Conservation (phyloP, 2,797 vertebrate species). For the Chaenodraco wilsoni region DNA sequence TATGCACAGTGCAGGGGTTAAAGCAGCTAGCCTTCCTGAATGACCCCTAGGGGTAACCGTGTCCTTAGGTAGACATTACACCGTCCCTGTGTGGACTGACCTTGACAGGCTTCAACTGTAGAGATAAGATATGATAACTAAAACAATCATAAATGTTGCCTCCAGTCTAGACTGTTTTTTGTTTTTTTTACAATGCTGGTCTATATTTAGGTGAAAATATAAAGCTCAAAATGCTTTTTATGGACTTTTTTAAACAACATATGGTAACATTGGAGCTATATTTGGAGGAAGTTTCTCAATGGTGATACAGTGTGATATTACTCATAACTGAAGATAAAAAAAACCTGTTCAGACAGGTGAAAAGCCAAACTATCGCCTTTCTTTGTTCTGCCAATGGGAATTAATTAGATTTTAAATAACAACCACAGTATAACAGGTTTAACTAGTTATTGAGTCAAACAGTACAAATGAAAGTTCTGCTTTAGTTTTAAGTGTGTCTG, state of each 20-base stretch:
- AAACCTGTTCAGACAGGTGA: conserved; percentile 24
- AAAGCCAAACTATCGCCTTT: neutral
- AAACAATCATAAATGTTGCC: neutral
- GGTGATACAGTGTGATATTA: neutral
- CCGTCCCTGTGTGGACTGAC: conserved; percentile 42
- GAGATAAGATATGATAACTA: conserved; percentile 34
- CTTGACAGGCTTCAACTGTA: conserved; percentile 45
- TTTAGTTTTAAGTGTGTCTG: neutral
- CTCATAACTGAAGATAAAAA: neutral
- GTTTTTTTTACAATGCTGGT: neutral
- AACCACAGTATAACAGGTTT: neutral
- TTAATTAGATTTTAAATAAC: neutral
- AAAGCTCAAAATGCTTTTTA: too few species aligned
- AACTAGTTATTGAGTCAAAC: fast-evolving
- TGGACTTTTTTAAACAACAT: neutral
- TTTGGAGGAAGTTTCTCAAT: neutral
- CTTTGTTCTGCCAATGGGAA: neutral
- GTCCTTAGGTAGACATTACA: conserved; percentile 40
- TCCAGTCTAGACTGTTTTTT: neutral
- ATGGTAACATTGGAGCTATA: too few species aligned
- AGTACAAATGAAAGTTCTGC: neutral
- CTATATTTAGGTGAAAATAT: neutral
- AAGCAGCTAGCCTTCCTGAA: neutral
- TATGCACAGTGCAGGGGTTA: neutral
- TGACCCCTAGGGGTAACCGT: conserved; percentile 19